Percentiles rank a stretch among this genome's conserved stretches.
Evolutionary conservation across 2,113 vertebrate genomes (phyloP).

Genomic region (Ochotona curzoniae): DNA sequence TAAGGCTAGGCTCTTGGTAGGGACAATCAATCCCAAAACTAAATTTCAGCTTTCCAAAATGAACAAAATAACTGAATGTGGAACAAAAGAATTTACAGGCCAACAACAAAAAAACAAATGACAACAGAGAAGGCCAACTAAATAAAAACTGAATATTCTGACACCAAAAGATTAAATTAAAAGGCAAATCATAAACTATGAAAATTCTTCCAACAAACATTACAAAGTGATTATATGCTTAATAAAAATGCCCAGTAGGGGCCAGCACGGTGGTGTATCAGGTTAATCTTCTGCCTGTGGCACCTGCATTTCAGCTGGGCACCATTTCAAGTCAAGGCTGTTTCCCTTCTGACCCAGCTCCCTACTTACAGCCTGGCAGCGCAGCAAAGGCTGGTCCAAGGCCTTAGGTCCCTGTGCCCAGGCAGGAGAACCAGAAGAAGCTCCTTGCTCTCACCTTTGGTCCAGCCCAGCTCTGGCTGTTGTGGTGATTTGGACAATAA

Average conservation of each 20-base stretch:
- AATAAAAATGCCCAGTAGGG: not conserved
- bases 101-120: constrained; percentile 41
- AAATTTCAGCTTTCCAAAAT: constrained; percentile 40
- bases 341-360: too few species aligned
- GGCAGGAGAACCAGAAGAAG: too few species aligned
- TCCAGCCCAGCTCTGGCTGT: too few species aligned
- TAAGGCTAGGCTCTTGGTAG: not conserved
- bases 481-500: too few species aligned
- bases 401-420: too few species aligned
- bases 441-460: too few species aligned
- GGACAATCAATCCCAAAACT: not conserved
- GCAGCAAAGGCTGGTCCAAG: too few species aligned
- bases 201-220: constrained; percentile 14
- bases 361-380: too few species aligned
- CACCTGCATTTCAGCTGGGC: too few species aligned
- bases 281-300: too few species aligned
- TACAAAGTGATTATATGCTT: constrained; percentile 16
- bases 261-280: too few species aligned
- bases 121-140: not conserved
- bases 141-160: constrained; percentile 17
- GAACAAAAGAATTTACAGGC: not conserved
- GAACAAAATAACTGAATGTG: not conserved
- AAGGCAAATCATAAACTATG: not conserved
- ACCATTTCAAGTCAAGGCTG: too few species aligned
- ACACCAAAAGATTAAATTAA: not conserved